Percentiles rank a stretch among this genome's conserved stretches.
Conservation (phyloP, 2,797 vertebrate species). For the Harpagifer antarcticus region DNA sequence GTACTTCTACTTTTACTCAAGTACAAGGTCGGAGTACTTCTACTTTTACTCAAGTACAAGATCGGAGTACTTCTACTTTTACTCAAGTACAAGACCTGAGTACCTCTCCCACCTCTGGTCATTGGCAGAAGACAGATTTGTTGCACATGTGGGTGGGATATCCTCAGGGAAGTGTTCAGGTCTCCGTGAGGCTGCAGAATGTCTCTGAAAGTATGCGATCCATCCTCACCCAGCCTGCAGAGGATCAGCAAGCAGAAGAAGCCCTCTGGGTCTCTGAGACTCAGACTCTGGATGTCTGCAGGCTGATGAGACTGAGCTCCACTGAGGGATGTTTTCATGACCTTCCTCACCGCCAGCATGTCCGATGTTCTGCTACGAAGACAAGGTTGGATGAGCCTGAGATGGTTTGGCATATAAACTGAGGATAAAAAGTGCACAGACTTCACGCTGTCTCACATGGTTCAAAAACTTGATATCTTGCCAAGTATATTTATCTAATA, state of each 20-base stretch:
- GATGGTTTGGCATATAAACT: not conserved
- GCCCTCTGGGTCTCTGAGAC: constrained; percentile 29
- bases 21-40: too few relatives aligned
- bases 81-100: too few relatives aligned
- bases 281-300: constrained; percentile 20
- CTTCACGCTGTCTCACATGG: too few relatives aligned
- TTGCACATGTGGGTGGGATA: constrained; percentile 19
- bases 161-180: constrained; percentile 12
- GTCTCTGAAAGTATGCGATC: not conserved
- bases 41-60: too few relatives aligned
- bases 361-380: constrained; percentile 27
- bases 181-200: constrained; percentile 12
- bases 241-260: constrained; percentile 44
- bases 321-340: constrained; percentile 12
- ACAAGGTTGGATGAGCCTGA: constrained; percentile 7
- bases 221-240: constrained; percentile 5
- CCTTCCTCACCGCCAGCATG: constrained; percentile 8
- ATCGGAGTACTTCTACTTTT: too few relatives aligned
- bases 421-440: too few relatives aligned
- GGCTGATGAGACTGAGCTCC: constrained; percentile 35
- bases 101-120: too few relatives aligned
- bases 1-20: too few relatives aligned
- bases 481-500: too few relatives aligned
- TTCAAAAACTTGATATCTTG: too few relatives aligned
- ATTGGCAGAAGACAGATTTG: constrained; percentile 16